A percentile compares a stretch with the other conserved stretches of the same genome.
These are phyloP conservation scores for Trididemnum miniatum DNA, from an alignment of 23 tunicate genomes.

Conservation along the genomic window DNA sequence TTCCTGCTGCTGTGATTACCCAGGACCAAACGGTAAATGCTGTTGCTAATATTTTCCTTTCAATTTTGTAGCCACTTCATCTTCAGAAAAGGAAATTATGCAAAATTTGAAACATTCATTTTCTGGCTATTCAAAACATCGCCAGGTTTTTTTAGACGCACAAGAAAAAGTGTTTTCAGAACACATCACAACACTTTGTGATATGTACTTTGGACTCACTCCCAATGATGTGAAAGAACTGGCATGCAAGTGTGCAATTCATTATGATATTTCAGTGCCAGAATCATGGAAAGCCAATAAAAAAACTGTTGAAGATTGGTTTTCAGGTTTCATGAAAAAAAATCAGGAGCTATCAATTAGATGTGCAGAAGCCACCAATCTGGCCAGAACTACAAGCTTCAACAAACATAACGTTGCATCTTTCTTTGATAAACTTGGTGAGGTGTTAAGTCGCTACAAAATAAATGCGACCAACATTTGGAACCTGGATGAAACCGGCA, in stretches of 20 bases:
- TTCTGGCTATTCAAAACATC: too few relatives aligned
- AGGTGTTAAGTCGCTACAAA: background rate
- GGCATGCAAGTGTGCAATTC: background rate
- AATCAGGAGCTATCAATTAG: background rate
- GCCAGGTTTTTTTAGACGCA: too few relatives aligned
- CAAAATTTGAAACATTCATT: background rate
- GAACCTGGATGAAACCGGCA: constrained; percentile 37
- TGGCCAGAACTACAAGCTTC: constrained; percentile 29
- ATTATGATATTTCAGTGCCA: background rate
- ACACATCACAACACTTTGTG: background rate
- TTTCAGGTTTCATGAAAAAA: background rate
- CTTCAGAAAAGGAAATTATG: background rate
- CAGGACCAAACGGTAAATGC: background rate
- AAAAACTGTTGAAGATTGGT: background rate
- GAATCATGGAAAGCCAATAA: background rate
- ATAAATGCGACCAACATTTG: constrained; percentile 6
- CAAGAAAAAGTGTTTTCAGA: too few relatives aligned
- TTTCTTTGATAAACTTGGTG: constrained; percentile 25
- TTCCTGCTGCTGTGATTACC: background rate
- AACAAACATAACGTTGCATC: constrained; percentile 23
- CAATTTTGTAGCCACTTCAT: background rate
- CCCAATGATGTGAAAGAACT: constrained; percentile 2
- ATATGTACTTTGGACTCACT: background rate
- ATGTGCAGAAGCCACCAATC: background rate
- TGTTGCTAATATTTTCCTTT: background rate